Conservation (phyloP, 2,888 invertebrate genomes). For the Deilephila elpenor region DNA sequence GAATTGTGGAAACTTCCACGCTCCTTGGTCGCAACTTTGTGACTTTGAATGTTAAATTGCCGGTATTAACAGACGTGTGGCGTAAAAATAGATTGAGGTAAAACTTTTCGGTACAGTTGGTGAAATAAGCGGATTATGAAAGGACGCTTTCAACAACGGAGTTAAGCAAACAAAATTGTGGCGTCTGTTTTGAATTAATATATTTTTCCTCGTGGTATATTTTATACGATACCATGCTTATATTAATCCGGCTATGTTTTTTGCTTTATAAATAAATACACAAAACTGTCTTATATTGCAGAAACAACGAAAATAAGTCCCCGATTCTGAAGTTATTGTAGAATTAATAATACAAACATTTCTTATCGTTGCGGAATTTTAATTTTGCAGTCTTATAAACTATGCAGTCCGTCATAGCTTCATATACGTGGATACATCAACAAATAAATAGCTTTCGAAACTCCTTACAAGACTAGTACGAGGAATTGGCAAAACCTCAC, state of each 20-base stretch:
- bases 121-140: not conserved
- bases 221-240: too few species aligned
- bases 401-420: too few species aligned
- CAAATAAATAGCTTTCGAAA: too few species aligned
- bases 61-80: constrained; percentile 7
- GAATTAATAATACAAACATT: too few species aligned
- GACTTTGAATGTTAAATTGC: constrained; percentile 31
- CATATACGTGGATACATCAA: too few species aligned
- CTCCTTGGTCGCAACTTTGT: constrained; percentile 33
- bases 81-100: constrained; percentile 6
- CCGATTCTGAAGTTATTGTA: too few species aligned
- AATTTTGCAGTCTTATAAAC: too few species aligned
- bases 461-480: too few species aligned
- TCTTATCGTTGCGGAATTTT: too few species aligned
- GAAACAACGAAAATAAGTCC: too few species aligned
- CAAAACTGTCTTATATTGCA: too few species aligned
- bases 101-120: not conserved
- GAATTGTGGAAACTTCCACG: constrained; percentile 36
- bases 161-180: not conserved
- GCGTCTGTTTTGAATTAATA: not conserved
- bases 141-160: not conserved
- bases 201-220: not conserved
- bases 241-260: not conserved
- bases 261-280: not conserved
- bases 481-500: too few species aligned